A percentile compares a stretch with the other conserved stretches of the same genome.
phyloP scores from a whole-genome alignment of 2,888 invertebrate species.

The Athalia cordata region DNA sequence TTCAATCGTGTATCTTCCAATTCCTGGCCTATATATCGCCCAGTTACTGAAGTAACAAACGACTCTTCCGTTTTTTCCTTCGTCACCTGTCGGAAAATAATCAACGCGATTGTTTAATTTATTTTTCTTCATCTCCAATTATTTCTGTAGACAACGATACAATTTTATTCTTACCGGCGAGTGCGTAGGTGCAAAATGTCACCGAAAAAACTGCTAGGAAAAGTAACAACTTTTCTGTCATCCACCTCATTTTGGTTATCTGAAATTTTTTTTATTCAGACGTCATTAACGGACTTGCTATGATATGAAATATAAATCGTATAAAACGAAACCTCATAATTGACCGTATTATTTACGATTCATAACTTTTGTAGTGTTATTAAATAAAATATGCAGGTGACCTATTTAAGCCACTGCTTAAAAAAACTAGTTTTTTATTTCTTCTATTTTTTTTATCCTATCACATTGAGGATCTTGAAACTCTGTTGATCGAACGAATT shows the following conservation, averaged over 20 bases:
- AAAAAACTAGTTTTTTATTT: neutral
- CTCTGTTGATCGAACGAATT: neutral
- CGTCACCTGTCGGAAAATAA: constrained; percentile 46
- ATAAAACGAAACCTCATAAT: neutral
- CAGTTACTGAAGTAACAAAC: constrained; percentile 86
- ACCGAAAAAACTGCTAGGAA: constrained; percentile 50
- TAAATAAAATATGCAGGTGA: neutral
- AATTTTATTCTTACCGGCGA: constrained; percentile 53
- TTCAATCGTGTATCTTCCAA: constrained; percentile 88
- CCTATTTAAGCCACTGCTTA: neutral
- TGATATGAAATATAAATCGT: neutral
- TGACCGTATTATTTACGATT: neutral
- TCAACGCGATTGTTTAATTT: neutral
- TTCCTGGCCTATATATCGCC: constrained; percentile 89
- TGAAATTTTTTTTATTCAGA: constrained; percentile 20
- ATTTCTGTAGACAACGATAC: neutral
- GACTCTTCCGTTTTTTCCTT: constrained; percentile 69
- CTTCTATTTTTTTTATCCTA: neutral
- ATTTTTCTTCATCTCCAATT: neutral
- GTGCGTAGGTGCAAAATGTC: constrained; percentile 44
- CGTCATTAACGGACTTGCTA: neutral
- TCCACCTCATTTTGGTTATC: constrained; percentile 52
- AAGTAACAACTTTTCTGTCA: constrained; percentile 50
- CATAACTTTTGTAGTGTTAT: neutral
- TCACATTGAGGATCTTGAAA: neutral